Conservation (phyloP, 2,797 vertebrate genomes). For the Phataginus tetradactyla region DNA sequence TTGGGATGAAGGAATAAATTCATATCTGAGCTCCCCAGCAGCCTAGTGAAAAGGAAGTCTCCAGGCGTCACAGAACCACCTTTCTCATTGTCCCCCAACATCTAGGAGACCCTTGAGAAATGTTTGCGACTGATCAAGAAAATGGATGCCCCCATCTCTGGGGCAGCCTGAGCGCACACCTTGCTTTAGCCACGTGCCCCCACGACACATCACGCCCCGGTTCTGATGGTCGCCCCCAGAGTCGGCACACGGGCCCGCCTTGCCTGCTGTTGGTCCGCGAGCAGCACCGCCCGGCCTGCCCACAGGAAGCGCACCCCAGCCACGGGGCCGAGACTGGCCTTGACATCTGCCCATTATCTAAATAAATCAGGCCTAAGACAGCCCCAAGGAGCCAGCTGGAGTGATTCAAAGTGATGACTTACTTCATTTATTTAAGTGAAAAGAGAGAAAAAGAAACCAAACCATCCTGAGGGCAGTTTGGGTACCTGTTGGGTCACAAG, state of each 20-base stretch:
- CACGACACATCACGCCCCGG: fast-evolving
- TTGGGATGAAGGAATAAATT: background rate
- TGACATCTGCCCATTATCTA: constrained; percentile 41
- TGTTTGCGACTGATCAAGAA: background rate
- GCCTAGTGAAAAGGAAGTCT: background rate
- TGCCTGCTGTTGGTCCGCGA: background rate
- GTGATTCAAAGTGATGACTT: constrained; percentile 66
- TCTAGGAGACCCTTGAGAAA: background rate
- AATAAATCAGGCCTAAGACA: constrained; percentile 69
- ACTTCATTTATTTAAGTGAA: constrained; percentile 65
- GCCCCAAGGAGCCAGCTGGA: constrained; percentile 5
- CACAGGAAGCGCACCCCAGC: background rate
- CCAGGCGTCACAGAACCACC: background rate
- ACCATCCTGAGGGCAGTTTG: background rate
- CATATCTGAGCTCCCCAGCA: background rate
- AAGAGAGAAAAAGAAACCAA: constrained; percentile 48
- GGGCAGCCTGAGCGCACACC: background rate
- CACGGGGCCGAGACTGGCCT: constrained; percentile 19
- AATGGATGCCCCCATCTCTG: background rate
- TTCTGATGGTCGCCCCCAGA: background rate
- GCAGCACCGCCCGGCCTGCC: background rate
- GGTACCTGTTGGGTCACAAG: background rate
- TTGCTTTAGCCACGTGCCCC: background rate
- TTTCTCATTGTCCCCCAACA: background rate
- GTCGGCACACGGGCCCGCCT: background rate